Evolutionary conservation across 2,797 vertebrate species (phyloP).

Genomic region (Zonotrichia albicollis): DNA sequence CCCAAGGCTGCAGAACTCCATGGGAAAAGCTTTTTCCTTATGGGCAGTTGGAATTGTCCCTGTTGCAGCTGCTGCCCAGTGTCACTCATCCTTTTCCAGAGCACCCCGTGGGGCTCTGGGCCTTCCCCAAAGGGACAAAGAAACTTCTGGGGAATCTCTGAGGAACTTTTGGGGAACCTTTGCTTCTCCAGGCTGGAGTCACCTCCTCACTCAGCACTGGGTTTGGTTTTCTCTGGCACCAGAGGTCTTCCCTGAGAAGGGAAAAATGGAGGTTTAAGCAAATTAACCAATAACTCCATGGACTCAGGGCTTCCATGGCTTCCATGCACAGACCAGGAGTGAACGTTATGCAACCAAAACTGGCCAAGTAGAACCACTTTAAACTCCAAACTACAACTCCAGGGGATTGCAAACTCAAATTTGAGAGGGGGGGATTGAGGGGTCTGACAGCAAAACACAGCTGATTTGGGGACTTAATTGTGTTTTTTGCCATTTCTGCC

Average conservation of each 20-base stretch:
- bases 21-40: not conserved
- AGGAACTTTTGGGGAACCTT: not conserved
- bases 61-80: not conserved
- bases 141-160: not conserved
- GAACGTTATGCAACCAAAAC: not conserved
- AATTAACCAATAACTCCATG: not conserved
- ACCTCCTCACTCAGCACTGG: not conserved
- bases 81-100: not conserved
- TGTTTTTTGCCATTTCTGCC: not conserved
- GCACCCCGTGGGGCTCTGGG: not conserved
- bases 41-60: not conserved
- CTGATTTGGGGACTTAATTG: not conserved
- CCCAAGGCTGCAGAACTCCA: not conserved
- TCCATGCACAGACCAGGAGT: not conserved
- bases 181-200: not conserved
- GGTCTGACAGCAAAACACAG: not conserved
- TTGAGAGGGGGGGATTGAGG: not conserved
- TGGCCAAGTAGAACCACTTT: not conserved
- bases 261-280: not conserved
- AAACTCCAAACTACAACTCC: not conserved
- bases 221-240: not conserved
- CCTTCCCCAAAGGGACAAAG: not conserved
- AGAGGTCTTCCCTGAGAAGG: not conserved
- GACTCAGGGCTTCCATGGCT: not conserved
- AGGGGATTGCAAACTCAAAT: not conserved